phyloP scores from a whole-genome alignment of 2,113 vertebrate genomes.

The Phaetusa simplex region DNA sequence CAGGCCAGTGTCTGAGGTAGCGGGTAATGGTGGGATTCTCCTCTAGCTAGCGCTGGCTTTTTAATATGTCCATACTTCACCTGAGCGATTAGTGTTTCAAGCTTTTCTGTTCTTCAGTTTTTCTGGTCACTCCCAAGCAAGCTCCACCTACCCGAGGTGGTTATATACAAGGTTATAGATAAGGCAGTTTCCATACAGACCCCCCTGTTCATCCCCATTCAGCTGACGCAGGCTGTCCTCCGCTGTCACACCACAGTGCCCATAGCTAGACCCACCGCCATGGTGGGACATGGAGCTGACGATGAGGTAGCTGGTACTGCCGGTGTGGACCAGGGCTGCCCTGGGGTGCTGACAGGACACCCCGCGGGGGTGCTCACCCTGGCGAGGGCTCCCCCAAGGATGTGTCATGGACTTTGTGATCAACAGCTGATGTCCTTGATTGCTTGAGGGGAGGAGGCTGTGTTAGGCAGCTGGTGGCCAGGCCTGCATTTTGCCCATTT shows the following conservation, averaged over 20 bases:
- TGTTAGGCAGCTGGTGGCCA: not conserved
- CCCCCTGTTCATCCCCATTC: not conserved
- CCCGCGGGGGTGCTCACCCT: not conserved
- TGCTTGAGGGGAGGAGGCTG: not conserved
- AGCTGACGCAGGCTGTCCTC: not conserved
- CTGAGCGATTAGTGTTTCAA: not conserved
- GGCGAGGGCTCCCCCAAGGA: not conserved
- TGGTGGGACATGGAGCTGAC: not conserved
- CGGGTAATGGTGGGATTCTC: not conserved
- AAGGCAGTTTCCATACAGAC: not conserved
- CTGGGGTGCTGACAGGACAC: not conserved
- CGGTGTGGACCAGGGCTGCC: no score
- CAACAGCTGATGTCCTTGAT: not conserved
- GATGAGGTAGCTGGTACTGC: not conserved
- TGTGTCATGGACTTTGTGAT: not conserved
- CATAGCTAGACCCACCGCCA: no score
- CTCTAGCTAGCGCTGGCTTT: not conserved
- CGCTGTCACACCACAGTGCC: not conserved
- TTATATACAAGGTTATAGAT: not conserved
- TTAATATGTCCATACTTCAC: not conserved
- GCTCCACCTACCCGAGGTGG: not conserved
- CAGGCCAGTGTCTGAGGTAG: not conserved
- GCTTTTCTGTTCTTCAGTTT: not conserved
- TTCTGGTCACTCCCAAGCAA: not conserved
- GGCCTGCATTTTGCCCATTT: not conserved